These are phyloP conservation scores for Spongilla lacustris DNA, from an alignment of 37 sponge, comb jelly and placozoan genomes.

Conservation along the genomic window DNA sequence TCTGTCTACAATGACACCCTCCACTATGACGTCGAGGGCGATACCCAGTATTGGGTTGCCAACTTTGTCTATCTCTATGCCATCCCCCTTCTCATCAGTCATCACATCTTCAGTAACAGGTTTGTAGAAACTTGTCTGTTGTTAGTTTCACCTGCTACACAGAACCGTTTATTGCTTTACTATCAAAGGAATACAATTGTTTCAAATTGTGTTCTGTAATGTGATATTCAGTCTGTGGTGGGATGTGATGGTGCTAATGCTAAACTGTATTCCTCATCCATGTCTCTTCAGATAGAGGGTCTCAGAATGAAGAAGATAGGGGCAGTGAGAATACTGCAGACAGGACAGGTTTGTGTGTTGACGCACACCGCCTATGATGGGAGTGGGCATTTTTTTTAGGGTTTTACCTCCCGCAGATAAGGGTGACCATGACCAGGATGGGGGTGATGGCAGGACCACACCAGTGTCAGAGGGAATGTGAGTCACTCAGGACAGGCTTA, in stretches of 20 bases:
- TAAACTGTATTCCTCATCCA: too few relatives aligned
- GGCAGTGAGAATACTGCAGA: background rate
- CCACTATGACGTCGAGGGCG: background rate
- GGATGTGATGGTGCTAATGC: too few relatives aligned
- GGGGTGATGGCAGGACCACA: constrained; percentile 59
- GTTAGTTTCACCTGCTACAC: background rate
- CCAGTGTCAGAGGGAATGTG: constrained; percentile 46
- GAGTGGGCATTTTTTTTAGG: background rate
- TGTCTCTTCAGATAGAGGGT: background rate
- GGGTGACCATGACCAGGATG: constrained; percentile 22
- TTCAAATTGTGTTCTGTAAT: too few relatives aligned
- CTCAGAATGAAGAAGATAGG: background rate
- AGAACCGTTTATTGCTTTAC: too few relatives aligned
- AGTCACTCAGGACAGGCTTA: background rate
- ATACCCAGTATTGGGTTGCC: background rate
- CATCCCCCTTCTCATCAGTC: background rate
- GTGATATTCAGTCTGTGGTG: background rate
- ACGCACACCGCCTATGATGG: background rate
- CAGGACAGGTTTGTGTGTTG: background rate
- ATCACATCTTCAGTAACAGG: background rate
- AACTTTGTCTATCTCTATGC: background rate
- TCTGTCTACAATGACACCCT: background rate
- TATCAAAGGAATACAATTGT: too few relatives aligned
- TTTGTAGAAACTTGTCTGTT: background rate
- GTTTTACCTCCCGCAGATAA: background rate